phyloP scores from a whole-genome alignment of 1,140 invertebrate species.

The Gonatopus flavifemur region DNA sequence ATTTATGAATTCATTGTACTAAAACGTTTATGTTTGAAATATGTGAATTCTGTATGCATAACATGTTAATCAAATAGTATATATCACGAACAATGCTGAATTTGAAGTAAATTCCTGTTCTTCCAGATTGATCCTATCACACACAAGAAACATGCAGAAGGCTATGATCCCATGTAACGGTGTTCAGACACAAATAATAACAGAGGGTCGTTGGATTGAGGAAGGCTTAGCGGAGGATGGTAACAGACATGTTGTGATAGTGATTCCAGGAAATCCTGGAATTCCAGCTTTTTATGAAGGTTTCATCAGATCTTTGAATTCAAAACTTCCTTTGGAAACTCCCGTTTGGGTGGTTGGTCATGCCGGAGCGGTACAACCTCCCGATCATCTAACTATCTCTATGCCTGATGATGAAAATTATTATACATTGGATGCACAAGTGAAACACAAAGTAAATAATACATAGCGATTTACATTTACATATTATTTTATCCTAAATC shows the following conservation, averaged over 20 bases:
- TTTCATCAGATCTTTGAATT: constrained; percentile 68
- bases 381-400: constrained; percentile 42
- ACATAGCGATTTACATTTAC: too few relatives aligned
- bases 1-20: too few relatives aligned
- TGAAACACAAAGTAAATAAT: constrained; percentile 73
- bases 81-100: too few relatives aligned
- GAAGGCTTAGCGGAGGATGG: constrained; percentile 56
- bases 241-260: constrained; percentile 59
- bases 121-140: too few relatives aligned
- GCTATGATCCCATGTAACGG: constrained; percentile 64
- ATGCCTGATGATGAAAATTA: constrained; percentile 57
- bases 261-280: constrained; percentile 72
- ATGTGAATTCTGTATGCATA: too few relatives aligned
- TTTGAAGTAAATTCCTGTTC: too few relatives aligned
- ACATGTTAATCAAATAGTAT: too few relatives aligned
- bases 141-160: constrained; percentile 57
- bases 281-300: constrained; percentile 71
- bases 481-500: constrained; percentile 20
- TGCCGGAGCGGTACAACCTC: constrained; percentile 68
- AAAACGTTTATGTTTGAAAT: too few relatives aligned
- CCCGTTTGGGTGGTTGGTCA: constrained; percentile 78
- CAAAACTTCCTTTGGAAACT: constrained; percentile 57
- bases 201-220: constrained; percentile 70
- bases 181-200: constrained; percentile 68
- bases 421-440: constrained; percentile 73